These are phyloP conservation scores for Sapajus apella DNA, from an alignment of 2,113 vertebrate species.

Conservation along the genomic window DNA sequence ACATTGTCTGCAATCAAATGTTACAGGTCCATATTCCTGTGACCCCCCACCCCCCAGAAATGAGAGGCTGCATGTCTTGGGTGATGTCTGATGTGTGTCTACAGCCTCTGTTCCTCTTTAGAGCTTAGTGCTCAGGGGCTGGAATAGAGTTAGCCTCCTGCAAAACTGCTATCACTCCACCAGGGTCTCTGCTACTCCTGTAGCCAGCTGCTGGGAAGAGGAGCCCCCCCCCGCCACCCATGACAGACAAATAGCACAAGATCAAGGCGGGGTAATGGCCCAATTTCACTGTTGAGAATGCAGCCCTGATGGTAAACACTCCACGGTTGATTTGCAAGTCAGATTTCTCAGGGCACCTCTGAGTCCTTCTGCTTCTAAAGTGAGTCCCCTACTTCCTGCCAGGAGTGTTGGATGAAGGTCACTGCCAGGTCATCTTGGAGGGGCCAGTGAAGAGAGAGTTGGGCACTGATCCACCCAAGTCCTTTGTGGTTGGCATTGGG, in stretches of 20 bases:
- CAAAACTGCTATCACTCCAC: background rate
- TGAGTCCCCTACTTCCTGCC: background rate
- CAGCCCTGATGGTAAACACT: background rate
- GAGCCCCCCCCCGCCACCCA: accelerated
- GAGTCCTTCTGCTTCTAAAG: background rate
- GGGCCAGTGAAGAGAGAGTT: too few relatives aligned
- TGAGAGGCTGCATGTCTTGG: background rate
- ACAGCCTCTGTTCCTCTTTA: background rate
- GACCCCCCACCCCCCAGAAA: background rate
- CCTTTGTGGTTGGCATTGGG: background rate
- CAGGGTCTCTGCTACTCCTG: background rate
- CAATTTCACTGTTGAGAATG: accelerated
- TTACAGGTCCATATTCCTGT: background rate
- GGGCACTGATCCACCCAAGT: too few relatives aligned
- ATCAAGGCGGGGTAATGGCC: background rate
- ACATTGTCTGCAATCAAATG: too few relatives aligned
- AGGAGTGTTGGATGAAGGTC: background rate
- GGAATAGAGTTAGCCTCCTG: background rate
- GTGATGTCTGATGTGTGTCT: background rate
- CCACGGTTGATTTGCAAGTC: background rate
- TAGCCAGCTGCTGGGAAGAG: background rate
- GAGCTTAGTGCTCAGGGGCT: background rate
- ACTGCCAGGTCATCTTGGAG: background rate
- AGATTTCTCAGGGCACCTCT: background rate
- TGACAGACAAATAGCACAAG: background rate